These are phyloP conservation scores for Puntigrus tetrazona DNA, from an alignment of 2,113 vertebrate genomes.

Conservation along the genomic window DNA sequence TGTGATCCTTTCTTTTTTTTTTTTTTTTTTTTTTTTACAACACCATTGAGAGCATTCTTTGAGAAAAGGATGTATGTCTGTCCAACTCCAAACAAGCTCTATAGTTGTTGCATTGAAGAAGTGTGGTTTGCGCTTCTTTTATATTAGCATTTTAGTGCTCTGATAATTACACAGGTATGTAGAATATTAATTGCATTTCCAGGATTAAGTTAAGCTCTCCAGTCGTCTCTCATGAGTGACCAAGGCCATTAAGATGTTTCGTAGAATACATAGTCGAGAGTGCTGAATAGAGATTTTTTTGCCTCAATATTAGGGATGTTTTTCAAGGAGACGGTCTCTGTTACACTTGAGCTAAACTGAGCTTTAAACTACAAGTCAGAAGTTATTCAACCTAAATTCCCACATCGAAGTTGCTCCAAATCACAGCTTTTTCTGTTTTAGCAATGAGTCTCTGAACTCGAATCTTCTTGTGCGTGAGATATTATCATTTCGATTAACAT, in stretches of 20 bases:
- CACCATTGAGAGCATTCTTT: conserved; percentile 61
- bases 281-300: conserved; percentile 46
- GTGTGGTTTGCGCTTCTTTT: conserved; percentile 18
- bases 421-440: neutral
- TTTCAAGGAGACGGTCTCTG: neutral
- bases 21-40: conserved; percentile 64
- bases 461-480: neutral
- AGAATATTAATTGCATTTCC: conserved; percentile 62
- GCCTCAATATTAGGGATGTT: neutral
- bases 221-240: conserved; percentile 51
- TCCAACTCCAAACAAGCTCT: conserved; percentile 34
- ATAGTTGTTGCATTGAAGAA: conserved; percentile 1
- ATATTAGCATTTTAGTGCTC: conserved; percentile 59
- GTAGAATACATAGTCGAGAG: conserved; percentile 39
- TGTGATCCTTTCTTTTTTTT: neutral
- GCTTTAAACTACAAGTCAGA: neutral
- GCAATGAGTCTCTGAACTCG: neutral
- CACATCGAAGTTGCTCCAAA: neutral
- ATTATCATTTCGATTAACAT: neutral
- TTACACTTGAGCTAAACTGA: neutral
- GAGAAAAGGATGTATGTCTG: conserved; percentile 69
- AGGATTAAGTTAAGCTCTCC: conserved; percentile 60
- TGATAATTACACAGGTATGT: conserved; percentile 51
- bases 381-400: neutral
- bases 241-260: conserved; percentile 48